Conservation (phyloP, 2,888 invertebrate species). For the Cataglyphis altisquamis region DNA sequence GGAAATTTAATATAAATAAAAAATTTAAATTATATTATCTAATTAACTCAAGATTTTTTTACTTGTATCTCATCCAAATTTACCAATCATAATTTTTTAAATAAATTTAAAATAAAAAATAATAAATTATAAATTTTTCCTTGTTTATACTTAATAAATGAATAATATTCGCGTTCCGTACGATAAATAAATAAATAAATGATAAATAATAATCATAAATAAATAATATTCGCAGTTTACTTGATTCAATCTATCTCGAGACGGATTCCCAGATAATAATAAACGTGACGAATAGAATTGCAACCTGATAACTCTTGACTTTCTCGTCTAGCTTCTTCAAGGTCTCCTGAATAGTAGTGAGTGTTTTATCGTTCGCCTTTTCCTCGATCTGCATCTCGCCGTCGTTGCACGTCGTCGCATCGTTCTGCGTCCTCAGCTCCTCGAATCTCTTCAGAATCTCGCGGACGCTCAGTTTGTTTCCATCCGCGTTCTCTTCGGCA, state of each 20-base stretch:
- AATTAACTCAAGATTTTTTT: slow-evolving; percentile 10
- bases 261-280: slow-evolving; percentile 33
- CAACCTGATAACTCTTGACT: slow-evolving; percentile 85
- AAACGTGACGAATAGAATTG: slow-evolving; percentile 47
- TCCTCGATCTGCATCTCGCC: slow-evolving; percentile 78
- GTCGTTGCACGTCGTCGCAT: slow-evolving; percentile 4
- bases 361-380: slow-evolving; percentile 82
- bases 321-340: slow-evolving; percentile 86
- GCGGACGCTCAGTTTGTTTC: slow-evolving; percentile 93
- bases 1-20: slow-evolving; percentile 1
- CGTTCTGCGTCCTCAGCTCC: slow-evolving; percentile 87
- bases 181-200: too few relatives aligned
- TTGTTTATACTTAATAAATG: too few relatives aligned
- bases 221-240: slow-evolving; percentile 13
- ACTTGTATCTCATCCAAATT: neutral
- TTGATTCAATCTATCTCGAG: slow-evolving; percentile 9
- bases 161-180: too few relatives aligned
- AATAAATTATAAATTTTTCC: too few relatives aligned
- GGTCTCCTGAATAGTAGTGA: slow-evolving; percentile 85
- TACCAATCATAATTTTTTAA: too few relatives aligned
- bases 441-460: slow-evolving; percentile 94
- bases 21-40: neutral
- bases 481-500: slow-evolving; percentile 91
- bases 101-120: too few relatives aligned
- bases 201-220: too few relatives aligned